Conservation (phyloP, 2,113 vertebrate genomes). For the Brachyhypopomus occidentalis region DNA sequence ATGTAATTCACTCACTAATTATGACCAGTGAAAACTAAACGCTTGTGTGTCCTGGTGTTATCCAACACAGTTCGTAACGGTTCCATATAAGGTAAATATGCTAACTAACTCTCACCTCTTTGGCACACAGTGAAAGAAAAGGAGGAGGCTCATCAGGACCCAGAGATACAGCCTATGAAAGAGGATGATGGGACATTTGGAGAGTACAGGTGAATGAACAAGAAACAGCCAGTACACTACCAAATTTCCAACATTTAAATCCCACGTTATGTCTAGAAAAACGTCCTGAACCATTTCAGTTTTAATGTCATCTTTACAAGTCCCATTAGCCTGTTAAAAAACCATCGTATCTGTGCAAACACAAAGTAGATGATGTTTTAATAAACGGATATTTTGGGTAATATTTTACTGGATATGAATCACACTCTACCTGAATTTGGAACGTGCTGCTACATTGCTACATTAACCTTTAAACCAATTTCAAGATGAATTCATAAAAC, state of each 20-base stretch:
- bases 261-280: no score
- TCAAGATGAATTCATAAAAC: no score
- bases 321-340: background rate
- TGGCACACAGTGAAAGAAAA: slow-evolving; percentile 92
- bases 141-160: slow-evolving; percentile 95
- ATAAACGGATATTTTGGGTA: background rate
- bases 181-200: slow-evolving; percentile 98
- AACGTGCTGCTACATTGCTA: no score
- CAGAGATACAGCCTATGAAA: slow-evolving; percentile 98
- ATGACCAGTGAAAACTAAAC: no score
- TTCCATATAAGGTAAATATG: background rate
- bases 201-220: slow-evolving; percentile 89
- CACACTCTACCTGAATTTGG: no score
- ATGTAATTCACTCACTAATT: no score
- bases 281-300: no score
- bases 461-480: no score
- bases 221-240: background rate
- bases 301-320: background rate
- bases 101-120: background rate
- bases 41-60: no score
- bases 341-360: slow-evolving; percentile 1
- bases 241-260: background rate
- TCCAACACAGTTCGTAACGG: background rate
- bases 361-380: background rate
- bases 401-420: background rate